These are phyloP conservation scores for Epinotia ramella DNA, from an alignment of 2,888 invertebrate species.

Conservation along the genomic window DNA sequence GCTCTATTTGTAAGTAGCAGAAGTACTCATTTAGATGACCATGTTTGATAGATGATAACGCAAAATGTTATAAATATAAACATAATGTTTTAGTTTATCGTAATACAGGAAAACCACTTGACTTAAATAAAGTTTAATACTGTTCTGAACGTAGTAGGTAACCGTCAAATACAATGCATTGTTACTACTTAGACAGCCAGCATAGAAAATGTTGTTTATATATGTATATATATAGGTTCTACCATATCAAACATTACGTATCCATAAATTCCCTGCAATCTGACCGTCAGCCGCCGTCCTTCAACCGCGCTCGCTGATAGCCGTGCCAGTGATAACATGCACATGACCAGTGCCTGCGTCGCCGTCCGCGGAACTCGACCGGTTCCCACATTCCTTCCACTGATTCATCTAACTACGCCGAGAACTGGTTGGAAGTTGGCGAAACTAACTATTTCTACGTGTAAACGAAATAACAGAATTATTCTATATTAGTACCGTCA, in stretches of 20 bases:
- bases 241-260: too few relatives aligned
- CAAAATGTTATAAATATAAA: neutral
- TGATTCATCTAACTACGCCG: neutral
- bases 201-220: neutral
- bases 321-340: neutral
- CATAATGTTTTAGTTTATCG: too few relatives aligned
- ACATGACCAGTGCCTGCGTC: neutral
- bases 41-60: neutral
- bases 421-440: neutral
- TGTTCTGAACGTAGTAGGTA: too few relatives aligned
- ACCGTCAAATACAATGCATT: too few relatives aligned
- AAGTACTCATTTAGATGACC: too few relatives aligned
- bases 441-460: neutral
- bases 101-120: too few relatives aligned
- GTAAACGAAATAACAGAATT: neutral
- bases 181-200: too few relatives aligned
- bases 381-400: slow-evolving; percentile 1
- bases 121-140: too few relatives aligned
- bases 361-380: neutral
- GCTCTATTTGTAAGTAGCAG: too few relatives aligned
- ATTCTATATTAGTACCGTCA: too few relatives aligned
- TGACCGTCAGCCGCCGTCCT: neutral
- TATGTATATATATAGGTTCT: too few relatives aligned
- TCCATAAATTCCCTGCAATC: too few relatives aligned
- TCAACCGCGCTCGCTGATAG: neutral